phyloP scores from a whole-genome alignment of 2,797 vertebrate genomes.

The Phylloscopus collybita region DNA sequence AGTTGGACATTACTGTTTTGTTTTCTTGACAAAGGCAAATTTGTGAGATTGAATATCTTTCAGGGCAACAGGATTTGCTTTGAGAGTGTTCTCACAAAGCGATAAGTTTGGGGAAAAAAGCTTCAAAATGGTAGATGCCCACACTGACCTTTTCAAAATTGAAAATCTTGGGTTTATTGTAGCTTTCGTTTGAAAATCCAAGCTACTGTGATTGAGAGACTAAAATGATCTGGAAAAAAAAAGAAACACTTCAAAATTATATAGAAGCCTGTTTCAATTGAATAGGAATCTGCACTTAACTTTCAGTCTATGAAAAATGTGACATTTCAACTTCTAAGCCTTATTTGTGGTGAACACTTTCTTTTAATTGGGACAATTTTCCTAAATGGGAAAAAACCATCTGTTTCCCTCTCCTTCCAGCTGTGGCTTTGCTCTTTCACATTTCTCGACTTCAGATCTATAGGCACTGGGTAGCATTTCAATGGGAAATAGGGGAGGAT shows the following conservation, averaged over 20 bases:
- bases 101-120: neutral
- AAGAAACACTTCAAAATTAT: conserved; percentile 49
- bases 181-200: conserved; percentile 27
- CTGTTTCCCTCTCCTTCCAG: conserved; percentile 50
- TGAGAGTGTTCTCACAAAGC: neutral
- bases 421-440: conserved; percentile 22
- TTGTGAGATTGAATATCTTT: neutral
- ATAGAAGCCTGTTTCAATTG: conserved; percentile 4
- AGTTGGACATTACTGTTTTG: neutral
- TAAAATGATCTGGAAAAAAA: conserved; percentile 34
- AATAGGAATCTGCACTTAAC: conserved; percentile 43
- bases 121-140: neutral
- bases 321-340: conserved; percentile 50
- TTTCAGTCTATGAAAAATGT: conserved; percentile 9
- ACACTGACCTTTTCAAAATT: conserved; percentile 35
- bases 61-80: neutral
- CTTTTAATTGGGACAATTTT: conserved; percentile 57
- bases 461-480: neutral
- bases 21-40: neutral
- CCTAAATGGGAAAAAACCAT: conserved; percentile 41
- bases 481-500: neutral
- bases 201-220: neutral
- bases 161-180: conserved; percentile 30
- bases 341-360: conserved; percentile 47
- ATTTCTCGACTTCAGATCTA: conserved; percentile 23